Base-by-base conservation (phyloP, 2,797 vertebrate species). In the Momotus momota region DNA sequence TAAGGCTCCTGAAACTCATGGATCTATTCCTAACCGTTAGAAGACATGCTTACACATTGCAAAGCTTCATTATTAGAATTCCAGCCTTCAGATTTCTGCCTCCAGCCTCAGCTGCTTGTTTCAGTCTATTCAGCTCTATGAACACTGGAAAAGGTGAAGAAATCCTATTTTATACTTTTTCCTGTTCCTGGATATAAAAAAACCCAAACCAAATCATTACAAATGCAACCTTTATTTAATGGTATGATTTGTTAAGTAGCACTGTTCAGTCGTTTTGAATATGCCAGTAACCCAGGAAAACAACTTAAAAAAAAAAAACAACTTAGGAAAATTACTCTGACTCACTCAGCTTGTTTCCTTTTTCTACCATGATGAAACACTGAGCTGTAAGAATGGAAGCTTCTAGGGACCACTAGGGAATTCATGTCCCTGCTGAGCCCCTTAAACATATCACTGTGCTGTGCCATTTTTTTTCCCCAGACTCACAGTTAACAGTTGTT, bases 1-100 rank as follows among this genome's bases (percentile, higher is more conserved):
- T 95, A 90, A 90, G 84, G 54, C 92, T 92, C 62, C 85, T 75
- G 84, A 90, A 94, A 91, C 83, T 82, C 86, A 48, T 78, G 77
- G 83, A 79, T 90, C 86, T 87, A 74, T 69, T 95, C 74, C 81
- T 90, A 78, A 80, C 81, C 96, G 95, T 77, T 79, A 77, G 67
- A 93, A 94, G 78, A 72, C 90, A 62, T 84, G 96, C 66, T 92
- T 91, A 31, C 29, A 93, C 94, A 97, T 96, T 41, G 22, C 7
- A 40, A 62, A 78, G 33, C 69, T 94, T 98, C 96, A 96, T 97
- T 97, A 97, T 81, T 62, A 92, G 69, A 86, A 91, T 61, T 60
- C 52, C 3, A 35, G 45, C 27, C 40, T 71, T 95, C 78, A 65
- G n/a, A 82, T 96, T 94, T 87, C 89, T 91, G 78, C 90, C 88